A percentile compares a stretch with the other conserved stretches of the same genome.
Evolutionary conservation across 2,888 invertebrate genomes (phyloP).

Genomic region (Dastarcus helophoroides): DNA sequence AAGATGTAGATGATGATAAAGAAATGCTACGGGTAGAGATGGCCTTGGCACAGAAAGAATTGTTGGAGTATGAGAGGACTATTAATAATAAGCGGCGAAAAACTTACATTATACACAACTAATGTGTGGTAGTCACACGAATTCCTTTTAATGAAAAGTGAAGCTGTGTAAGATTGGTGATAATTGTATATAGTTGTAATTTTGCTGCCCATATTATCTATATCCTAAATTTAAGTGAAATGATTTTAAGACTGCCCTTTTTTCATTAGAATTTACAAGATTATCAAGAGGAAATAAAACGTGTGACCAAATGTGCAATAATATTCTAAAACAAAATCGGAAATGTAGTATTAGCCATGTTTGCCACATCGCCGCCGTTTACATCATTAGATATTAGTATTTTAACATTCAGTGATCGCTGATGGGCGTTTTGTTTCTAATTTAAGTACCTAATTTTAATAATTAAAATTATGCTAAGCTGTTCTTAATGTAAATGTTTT

Average conservation of each 20-base stretch:
- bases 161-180: constrained; percentile 28
- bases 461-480: too few species aligned
- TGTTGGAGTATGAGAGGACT: constrained; percentile 32
- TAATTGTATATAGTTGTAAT: constrained; percentile 22
- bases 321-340: too few species aligned
- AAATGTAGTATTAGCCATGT: too few species aligned
- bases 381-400: too few species aligned
- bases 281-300: too few species aligned
- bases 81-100: constrained; percentile 28
- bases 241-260: constrained; percentile 21
- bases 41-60: constrained; percentile 35
- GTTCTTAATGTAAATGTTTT: too few species aligned
- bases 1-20: constrained; percentile 55
- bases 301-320: constrained; percentile 9
- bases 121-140: constrained; percentile 11
- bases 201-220: constrained; percentile 14
- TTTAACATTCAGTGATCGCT: too few species aligned
- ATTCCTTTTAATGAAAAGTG: constrained; percentile 16
- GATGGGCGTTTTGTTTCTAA: too few species aligned
- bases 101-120: constrained; percentile 28
- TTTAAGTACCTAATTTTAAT: too few species aligned
- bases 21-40: constrained; percentile 34
- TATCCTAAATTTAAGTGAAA: constrained; percentile 12
- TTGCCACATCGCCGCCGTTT: too few species aligned
- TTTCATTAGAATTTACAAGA: constrained; percentile 8